Evolutionary conservation across 2,113 vertebrate species (phyloP).

Genomic region (Apodemus speciosus): DNA sequence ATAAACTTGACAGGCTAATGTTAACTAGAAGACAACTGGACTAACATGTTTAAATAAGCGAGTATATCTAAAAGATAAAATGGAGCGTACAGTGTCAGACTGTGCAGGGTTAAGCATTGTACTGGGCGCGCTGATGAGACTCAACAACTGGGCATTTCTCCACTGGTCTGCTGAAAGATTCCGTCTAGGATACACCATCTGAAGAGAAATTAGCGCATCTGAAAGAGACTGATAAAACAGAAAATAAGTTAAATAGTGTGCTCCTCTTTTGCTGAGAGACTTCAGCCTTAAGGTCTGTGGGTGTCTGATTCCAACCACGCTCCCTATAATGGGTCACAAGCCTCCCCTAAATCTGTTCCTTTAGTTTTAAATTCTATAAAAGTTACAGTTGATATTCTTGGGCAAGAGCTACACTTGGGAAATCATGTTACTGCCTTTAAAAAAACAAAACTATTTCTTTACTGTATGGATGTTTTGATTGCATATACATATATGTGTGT

Average conservation of each 20-base stretch:
- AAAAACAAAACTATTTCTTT: background rate
- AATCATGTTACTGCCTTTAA: background rate
- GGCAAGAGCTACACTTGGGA: background rate
- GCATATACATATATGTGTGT: too few species aligned
- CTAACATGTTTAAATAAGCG: background rate
- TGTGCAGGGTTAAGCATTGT: conserved; percentile 99
- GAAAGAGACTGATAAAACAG: conserved; percentile 91
- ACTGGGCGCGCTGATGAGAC: conserved; percentile 97
- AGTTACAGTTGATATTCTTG: background rate
- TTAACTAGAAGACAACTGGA: conserved; percentile 21
- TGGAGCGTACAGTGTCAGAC: conserved; percentile 91
- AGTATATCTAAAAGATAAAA: conserved; percentile 42
- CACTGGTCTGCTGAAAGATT: conserved; percentile 99
- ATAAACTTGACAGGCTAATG: background rate
- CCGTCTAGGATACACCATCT: conserved; percentile 98
- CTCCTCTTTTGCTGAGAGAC: conserved; percentile 38
- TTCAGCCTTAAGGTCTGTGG: background rate
- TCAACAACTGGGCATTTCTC: conserved; percentile 98
- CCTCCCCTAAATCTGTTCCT: background rate
- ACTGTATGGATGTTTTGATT: background rate
- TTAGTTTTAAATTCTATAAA: conserved; percentile 27
- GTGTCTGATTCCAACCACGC: background rate
- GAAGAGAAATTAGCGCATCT: conserved; percentile 96
- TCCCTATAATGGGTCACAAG: background rate
- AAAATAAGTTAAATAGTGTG: conserved; percentile 25